Evolutionary conservation across 2,888 invertebrate species (phyloP).

Genomic region (Pharmacophagus antenor): DNA sequence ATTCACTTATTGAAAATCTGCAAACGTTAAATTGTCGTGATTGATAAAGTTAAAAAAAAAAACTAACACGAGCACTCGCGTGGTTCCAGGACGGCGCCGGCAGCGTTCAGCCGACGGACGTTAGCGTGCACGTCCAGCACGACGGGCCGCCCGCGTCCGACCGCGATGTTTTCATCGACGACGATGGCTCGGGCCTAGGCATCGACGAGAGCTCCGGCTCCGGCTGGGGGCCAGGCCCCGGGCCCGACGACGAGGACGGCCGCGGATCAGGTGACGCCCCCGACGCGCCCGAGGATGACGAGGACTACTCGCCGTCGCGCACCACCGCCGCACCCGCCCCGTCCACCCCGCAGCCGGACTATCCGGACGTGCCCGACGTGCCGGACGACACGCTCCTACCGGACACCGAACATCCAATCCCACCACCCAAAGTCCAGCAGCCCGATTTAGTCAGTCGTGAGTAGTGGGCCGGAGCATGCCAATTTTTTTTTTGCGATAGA

Average conservation of each 20-base stretch:
- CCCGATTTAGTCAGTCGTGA: slow-evolving; percentile 74
- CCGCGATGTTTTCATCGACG: slow-evolving; percentile 88
- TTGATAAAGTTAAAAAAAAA: too few relatives aligned
- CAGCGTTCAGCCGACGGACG: slow-evolving; percentile 56
- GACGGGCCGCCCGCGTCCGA: slow-evolving; percentile 70
- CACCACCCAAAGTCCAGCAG: slow-evolving; percentile 46
- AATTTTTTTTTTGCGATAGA: slow-evolving; percentile 65
- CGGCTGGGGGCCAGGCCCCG: slow-evolving; percentile 85
- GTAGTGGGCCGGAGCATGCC: slow-evolving; percentile 79
- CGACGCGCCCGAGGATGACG: slow-evolving; percentile 66
- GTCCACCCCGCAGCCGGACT: slow-evolving; percentile 36
- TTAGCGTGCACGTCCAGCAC: slow-evolving; percentile 54
- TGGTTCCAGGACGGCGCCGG: slow-evolving; percentile 65
- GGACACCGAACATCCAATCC: slow-evolving; percentile 48
- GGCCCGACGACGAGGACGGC: slow-evolving; percentile 89
- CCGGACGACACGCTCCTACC: slow-evolving; percentile 35
- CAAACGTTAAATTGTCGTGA: too few relatives aligned
- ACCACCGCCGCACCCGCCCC: slow-evolving; percentile 40
- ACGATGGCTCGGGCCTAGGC: slow-evolving; percentile 87
- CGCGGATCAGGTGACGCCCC: slow-evolving; percentile 70
- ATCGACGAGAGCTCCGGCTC: slow-evolving; percentile 93
- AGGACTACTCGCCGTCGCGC: slow-evolving; percentile 56
- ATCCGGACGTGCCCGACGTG: slow-evolving; percentile 31
- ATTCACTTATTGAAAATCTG: too few relatives aligned
- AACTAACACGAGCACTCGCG: too few relatives aligned